Base-by-base conservation (phyloP, 1,140 invertebrate species). In the Diabrotica virgifera region DNA sequence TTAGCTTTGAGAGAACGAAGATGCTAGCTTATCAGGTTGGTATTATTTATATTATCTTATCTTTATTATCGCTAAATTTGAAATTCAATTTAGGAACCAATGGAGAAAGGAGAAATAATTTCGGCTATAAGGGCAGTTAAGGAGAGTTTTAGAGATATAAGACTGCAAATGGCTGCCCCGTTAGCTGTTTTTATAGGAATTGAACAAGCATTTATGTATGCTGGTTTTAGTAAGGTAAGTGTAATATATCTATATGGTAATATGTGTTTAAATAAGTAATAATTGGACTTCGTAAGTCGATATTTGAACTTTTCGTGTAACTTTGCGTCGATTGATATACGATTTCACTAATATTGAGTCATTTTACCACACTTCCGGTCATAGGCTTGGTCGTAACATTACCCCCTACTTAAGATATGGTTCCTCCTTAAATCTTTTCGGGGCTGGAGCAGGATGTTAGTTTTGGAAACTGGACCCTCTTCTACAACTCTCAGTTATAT, bases 181-280 rank as follows among this genome's bases (percentile, higher is more conserved):
- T 81, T 90, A 66, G 86, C 86, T 0, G 76, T 89, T 9, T 90
- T 89, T 70, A 89, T 90, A 62, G 89, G 89, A 36, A 76, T 90
- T 50, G 88, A 90, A 75, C 88, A 90, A 75, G 88, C 87, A 65
- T 89, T 90, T 73, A 88, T 90, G 74, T 87, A 86, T 71, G 84
- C 87, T 5, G 88, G 88, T 70, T 89, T 89, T 75, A 85, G 86
- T 65, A 88, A 88, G 81, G 87, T 87, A 71, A 76, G 50, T 61
- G n/a, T 37, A 36, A 12, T 4, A 53, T 24, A 11, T 62, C 7
- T 62, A 5, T 60, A 2, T 24, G 24, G 24, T 24, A 24, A 24
- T 10, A 13, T 55, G n/a, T 11, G 9, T 9, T 11, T 14, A 1
- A 13, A 10, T 9, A n/a, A n/a, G n/a, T n/a, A n/a, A n/a, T n/a